Evolutionary conservation across 2,888 invertebrate species (phyloP), one percentile per base, ranked within the genome.

Genomic region (Ditylenchus weischeri): DNA sequence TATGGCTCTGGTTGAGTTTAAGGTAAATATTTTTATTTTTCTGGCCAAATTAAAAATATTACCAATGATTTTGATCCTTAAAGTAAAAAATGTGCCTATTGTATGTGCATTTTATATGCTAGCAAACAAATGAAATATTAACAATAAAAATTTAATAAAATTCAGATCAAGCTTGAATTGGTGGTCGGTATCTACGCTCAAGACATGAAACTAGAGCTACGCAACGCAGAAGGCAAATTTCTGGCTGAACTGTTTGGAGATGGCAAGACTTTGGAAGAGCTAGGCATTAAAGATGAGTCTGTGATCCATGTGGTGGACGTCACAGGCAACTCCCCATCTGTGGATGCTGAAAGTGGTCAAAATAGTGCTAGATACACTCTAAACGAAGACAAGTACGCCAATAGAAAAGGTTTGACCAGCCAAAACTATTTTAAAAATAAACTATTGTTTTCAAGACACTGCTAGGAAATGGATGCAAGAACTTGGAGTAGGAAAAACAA

Each of bases 201-300:
- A 29, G 66, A 67, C 36, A 68, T 68, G 69, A 68, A 66, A 49
- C 47, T 68, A 19, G 54, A 68, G 38, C 51, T 68, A 29, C 60
- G 61, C 29, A 54, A 57, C 15, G 35, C 23, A n/a, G 38, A 67
- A n/a, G 66, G 57, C 0, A 68, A 67, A 54, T 67, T 66, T 47
- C 29, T 61, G 15, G 29, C 66, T 15, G 66, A 67, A 19, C 54
- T 67, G 35, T 13, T 61, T n/a, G 66, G 51, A 21, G 66, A 68
- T 21, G 66, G 49, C 38, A 57, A 65, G 18, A 67, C 66, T 15
- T 49, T 68, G n/a, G 43, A 49, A 15, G 69, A 68, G 57, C 36
- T 68, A 50, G 69, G 69, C 29, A 65, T 68, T 8, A 19, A 18
- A 19, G 61, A 68, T 59, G 23, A 67, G 13, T 68, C 43, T 38